A percentile compares a stretch with the other conserved stretches of the same genome.
Conservation (phyloP, 1,140 invertebrate genomes). For the Galleria mellonella region DNA sequence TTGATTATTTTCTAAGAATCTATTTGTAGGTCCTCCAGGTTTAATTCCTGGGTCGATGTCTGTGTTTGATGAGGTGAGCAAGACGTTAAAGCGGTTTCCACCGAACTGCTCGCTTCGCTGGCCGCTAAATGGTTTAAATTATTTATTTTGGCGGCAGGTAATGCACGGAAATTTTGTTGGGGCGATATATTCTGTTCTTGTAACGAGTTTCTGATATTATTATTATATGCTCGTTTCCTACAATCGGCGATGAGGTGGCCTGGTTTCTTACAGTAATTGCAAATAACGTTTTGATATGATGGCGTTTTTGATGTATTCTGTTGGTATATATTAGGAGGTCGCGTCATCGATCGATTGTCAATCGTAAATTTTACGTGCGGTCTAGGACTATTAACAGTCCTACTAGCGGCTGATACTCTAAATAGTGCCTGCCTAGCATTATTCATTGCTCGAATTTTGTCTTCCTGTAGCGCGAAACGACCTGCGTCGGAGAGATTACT, state of each 20-base stretch:
- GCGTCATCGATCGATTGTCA: too few species aligned
- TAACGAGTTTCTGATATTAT: neutral
- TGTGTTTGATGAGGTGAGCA: too few species aligned
- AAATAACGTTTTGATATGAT: constrained; percentile 2
- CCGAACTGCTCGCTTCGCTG: constrained; percentile 2
- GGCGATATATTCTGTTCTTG: neutral
- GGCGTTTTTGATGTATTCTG: neutral
- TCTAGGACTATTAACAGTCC: too few species aligned
- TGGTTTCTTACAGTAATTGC: constrained; percentile 12
- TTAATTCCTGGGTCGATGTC: too few species aligned
- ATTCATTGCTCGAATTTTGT: constrained; percentile 12
- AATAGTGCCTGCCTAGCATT: constrained; percentile 4
- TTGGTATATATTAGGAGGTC: neutral
- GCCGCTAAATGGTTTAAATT: constrained; percentile 12
- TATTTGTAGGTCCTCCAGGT: neutral
- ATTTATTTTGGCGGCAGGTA: neutral
- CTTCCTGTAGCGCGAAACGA: constrained; percentile 10
- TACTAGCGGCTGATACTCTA: neutral
- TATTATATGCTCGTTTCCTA: constrained; percentile 11
- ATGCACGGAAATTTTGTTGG: neutral
- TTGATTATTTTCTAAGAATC: neutral
- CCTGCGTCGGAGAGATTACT: constrained; percentile 2
- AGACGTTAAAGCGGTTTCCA: constrained; percentile 1
- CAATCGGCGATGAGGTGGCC: constrained; percentile 10
- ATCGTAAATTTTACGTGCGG: too few species aligned